Percentiles rank a stretch among this genome's conserved stretches.
phyloP scores from a whole-genome alignment of 2,888 invertebrate genomes.

The Coelinius sp. region DNA sequence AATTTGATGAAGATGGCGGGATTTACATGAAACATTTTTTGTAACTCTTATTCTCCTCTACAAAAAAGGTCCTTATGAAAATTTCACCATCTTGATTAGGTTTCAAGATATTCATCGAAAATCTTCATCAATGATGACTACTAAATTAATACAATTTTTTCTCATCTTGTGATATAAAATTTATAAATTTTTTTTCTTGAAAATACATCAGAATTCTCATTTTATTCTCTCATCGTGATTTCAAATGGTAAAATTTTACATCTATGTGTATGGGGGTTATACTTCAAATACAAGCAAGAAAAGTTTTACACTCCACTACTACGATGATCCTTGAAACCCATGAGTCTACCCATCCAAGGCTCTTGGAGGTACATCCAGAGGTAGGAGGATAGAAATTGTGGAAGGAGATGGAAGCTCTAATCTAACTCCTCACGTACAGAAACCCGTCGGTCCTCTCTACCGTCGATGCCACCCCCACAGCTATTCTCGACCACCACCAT shows the following conservation, averaged over 20 bases:
- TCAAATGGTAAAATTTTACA: constrained; percentile 22
- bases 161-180: background rate
- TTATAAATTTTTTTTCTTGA: background rate
- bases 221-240: constrained; percentile 11
- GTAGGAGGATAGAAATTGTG: constrained; percentile 36
- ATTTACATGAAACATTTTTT: too few species aligned
- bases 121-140: background rate
- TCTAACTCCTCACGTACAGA: constrained; percentile 66
- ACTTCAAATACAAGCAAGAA: constrained; percentile 62
- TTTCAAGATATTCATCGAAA: background rate
- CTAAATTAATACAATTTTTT: background rate
- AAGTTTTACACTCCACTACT: constrained; percentile 69
- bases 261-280: constrained; percentile 35
- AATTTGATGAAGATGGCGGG: too few species aligned
- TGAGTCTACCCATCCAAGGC: constrained; percentile 51
- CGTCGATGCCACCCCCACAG: constrained; percentile 43
- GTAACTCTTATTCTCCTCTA: too few species aligned
- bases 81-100: too few species aligned
- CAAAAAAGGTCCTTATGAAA: too few species aligned
- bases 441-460: constrained; percentile 35
- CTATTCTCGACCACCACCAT: constrained; percentile 54
- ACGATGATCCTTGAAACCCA: constrained; percentile 50
- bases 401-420: constrained; percentile 57
- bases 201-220: constrained; percentile 6
- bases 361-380: constrained; percentile 25